These are phyloP conservation scores for Noctua fimbriata DNA, from an alignment of 2,888 invertebrate genomes.

Conservation along the genomic window DNA sequence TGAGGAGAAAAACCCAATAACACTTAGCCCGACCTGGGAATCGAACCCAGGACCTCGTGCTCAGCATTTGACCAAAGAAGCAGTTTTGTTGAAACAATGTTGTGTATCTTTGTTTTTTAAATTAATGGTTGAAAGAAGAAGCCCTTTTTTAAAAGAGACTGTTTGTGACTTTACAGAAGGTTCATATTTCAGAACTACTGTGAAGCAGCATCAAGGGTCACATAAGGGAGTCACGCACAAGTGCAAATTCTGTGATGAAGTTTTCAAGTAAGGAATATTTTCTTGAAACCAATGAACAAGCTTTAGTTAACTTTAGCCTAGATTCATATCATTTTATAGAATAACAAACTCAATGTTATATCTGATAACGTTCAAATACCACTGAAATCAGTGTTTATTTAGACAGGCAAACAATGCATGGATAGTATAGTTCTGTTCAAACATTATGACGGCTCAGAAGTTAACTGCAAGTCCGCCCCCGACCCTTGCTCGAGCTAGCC, in stretches of 20 bases:
- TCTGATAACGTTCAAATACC: not conserved
- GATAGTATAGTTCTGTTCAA: not conserved
- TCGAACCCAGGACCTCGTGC: too few species aligned
- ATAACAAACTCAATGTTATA: not conserved
- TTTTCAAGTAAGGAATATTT: slow-evolving; percentile 81
- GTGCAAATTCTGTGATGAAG: slow-evolving; percentile 85
- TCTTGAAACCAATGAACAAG: not conserved
- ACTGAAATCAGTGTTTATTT: not conserved
- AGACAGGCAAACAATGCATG: not conserved
- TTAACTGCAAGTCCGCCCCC: not conserved
- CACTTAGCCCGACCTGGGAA: too few species aligned
- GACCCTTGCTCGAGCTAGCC: too few species aligned
- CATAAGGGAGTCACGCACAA: slow-evolving; percentile 87
- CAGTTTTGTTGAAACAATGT: not conserved
- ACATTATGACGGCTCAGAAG: not conserved
- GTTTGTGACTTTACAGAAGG: not conserved
- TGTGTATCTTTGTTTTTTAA: not conserved
- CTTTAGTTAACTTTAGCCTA: not conserved
- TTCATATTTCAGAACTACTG: slow-evolving; percentile 80
- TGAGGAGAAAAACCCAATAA: too few species aligned
- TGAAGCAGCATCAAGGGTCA: slow-evolving; percentile 86
- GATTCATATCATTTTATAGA: not conserved
- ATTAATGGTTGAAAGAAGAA: not conserved
- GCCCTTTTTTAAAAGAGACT: too few species aligned
- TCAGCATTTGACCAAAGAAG: too few species aligned